Base-by-base conservation (phyloP, 2,888 invertebrate genomes). In the Euplexia lucipara region DNA sequence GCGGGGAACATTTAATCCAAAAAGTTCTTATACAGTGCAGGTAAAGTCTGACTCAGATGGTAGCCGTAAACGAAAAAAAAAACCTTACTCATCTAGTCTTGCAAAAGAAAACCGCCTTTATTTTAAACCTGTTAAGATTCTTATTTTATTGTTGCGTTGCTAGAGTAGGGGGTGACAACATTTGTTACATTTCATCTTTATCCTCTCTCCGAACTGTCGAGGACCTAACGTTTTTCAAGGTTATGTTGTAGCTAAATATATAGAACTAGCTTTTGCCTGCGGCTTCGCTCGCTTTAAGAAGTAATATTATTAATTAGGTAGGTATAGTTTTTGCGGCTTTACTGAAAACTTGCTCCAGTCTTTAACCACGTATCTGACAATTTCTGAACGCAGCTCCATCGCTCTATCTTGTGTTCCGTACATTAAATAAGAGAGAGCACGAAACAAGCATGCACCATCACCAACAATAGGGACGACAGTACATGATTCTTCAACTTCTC, bases 11-110 rank as follows among this genome's bases (percentile, higher is more conserved):
- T 75, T 63, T 45, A 45, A 54, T 61, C 61, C 54, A 65, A 77
- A 64, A 75, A 81, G 66, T 66, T 79, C 70, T 61, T 69, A 70
- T 52, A 52, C 56, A 48, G 49, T 39, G 56, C 81, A 78, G 78
- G 78, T 81, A 74, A n/a, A 52, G 42, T 56, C 64, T 64, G 68
- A 75, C 59, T 70, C 79, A 70, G 71, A 62, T 61, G 61, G 45
- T 42, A 51, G 67, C 54, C 68, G 47, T 64, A 71, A 70, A 78
- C 20, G 54, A 54, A 81, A 62, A 81, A 79, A 76, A 63, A 57
- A 58, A 47, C 7, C 14, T 8, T 34, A 45, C 47, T 39, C 16
- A 37, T 58, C 22, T 22, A 18, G 37, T n/a, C 12, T 45, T 66
- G 42, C 35, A 59, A 16, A 66, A 63, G 51, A 70, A 74, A 78